phyloP scores from a whole-genome alignment of 2,797 vertebrate genomes.

The Lepilemur ruficaudatus region DNA sequence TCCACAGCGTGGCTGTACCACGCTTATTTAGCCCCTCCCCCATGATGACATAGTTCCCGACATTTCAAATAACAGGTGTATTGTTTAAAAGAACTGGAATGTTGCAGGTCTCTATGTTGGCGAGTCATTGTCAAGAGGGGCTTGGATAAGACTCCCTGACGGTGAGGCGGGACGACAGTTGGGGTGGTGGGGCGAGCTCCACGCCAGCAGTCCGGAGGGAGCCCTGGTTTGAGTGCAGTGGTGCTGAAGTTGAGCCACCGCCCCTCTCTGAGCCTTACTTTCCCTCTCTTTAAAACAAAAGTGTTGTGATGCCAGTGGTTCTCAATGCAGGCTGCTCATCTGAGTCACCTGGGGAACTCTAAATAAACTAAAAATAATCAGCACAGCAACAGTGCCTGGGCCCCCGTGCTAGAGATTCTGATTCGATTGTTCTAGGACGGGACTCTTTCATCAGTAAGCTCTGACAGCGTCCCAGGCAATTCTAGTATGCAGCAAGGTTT shows the following conservation, averaged over 20 bases:
- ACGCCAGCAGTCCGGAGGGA: neutral
- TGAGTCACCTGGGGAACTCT: neutral
- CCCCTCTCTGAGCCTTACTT: neutral
- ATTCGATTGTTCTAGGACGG: neutral
- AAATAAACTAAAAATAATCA: neutral
- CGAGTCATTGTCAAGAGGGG: neutral
- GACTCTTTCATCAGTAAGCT: neutral
- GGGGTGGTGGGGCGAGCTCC: accelerated
- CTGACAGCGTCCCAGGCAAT: neutral
- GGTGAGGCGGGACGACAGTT: neutral
- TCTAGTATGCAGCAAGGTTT: neutral
- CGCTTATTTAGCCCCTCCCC: neutral
- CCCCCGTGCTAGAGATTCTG: neutral
- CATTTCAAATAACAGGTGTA: neutral
- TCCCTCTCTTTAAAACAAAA: neutral
- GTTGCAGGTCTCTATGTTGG: neutral
- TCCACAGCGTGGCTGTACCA: neutral
- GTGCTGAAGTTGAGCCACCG: neutral
- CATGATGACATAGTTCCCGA: neutral
- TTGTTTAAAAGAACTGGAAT: neutral
- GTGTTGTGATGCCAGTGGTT: neutral
- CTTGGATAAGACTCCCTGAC: neutral
- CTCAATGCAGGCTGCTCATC: neutral
- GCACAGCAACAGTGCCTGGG: neutral
- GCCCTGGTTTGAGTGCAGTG: neutral